These are phyloP conservation scores for Acanthurus leucopareius DNA, from an alignment of 2,797 vertebrate genomes.

Conservation along the genomic window DNA sequence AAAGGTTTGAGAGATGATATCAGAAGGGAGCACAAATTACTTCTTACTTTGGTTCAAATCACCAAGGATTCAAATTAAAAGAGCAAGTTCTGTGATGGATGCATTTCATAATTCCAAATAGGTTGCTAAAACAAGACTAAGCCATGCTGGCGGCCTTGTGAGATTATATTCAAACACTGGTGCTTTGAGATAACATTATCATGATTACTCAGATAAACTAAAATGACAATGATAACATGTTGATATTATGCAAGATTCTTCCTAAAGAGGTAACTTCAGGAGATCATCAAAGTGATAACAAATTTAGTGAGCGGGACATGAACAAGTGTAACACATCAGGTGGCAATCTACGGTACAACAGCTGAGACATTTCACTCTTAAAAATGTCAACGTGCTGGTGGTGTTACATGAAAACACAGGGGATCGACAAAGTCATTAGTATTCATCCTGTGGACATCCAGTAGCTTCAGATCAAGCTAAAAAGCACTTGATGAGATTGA, in stretches of 20 bases:
- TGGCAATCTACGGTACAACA: not conserved
- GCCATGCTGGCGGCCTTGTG: not conserved
- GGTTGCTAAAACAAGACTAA: not conserved
- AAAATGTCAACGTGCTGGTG: not conserved
- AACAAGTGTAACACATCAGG: not conserved
- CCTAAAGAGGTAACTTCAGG: not conserved
- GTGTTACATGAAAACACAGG: not conserved
- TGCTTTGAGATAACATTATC: too few relatives aligned
- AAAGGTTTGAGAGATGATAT: too few relatives aligned
- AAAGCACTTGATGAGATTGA: not conserved
- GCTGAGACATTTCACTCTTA: not conserved
- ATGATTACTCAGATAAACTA: not conserved
- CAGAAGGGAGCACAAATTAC: too few relatives aligned
- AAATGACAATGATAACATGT: too few relatives aligned
- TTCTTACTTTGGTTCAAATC: too few relatives aligned
- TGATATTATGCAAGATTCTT: too few relatives aligned
- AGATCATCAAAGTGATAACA: not conserved
- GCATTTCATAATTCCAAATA: not conserved
- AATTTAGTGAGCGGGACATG: not conserved
- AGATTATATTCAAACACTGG: too few relatives aligned
- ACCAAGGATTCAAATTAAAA: too few relatives aligned
- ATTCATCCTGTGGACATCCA: not conserved
- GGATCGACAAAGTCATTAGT: not conserved
- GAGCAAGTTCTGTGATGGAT: not conserved
- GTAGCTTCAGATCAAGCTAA: not conserved